Base-by-base conservation (phyloP, 2,888 invertebrate genomes). In the Drosophila suboccidentalis region DNA sequence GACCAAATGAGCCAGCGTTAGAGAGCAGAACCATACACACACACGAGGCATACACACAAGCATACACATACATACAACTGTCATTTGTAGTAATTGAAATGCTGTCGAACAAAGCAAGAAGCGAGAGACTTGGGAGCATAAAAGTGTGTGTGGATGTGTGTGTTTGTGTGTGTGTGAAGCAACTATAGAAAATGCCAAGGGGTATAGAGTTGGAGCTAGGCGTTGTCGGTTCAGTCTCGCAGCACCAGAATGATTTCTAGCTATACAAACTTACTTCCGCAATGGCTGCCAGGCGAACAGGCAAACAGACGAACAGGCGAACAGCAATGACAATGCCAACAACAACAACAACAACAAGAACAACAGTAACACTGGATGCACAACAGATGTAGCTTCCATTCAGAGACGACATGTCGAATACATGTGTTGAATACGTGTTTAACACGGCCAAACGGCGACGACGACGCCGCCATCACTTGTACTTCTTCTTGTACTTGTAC, bases 1-100 rank as follows among this genome's bases (percentile, higher is more conserved):
- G 47, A 50, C 22, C 15, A 39, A 13, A 36, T 29, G 38, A 36
- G 46, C 26, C 19, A 60, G 22, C 46, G n/a, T 51, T 26, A 34
- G 43, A 50, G 50, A 39, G 11, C 36, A 53, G 34, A 49, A 49
- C 41, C 38, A 67, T 38, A 36, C 44, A 47, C 38, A 10, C 43
- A 49, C 44, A 22, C 22, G 4, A 22, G 63, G 26, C 26, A 8
- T 2, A 1, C 19, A 36, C 43, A 55, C 55, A 67, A 26, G 5
- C 26, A 47, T 32, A 32, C 43, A 66, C 26, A 34, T 44, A 66
- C 26, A 34, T 44, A 53, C 60, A 58, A 74, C 86, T 78, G 76
- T 82, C 80, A 90, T 90, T 86, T 90, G 80, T 75, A 86, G 88
- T 86, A 86, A 86, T 90, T 86, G 90, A 86, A 90, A 90, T 73